These are phyloP conservation scores for Malurus splendens DNA, from an alignment of 2,797 vertebrate species.

Conservation along the genomic window DNA sequence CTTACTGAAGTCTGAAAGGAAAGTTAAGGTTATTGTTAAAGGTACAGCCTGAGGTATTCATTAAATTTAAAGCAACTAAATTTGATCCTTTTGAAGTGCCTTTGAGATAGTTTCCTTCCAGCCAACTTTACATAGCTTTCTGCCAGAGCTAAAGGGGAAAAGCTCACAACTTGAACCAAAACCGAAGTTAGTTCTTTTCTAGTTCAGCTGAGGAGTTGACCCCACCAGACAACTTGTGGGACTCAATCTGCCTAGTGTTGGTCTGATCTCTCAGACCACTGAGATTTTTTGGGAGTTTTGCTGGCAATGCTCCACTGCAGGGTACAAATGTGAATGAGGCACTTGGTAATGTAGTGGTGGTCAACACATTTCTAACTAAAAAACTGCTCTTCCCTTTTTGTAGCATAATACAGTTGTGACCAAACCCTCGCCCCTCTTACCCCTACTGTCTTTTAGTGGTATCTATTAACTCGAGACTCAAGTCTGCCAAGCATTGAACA, in stretches of 20 bases:
- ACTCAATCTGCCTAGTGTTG: background rate
- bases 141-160: conserved; percentile 1
- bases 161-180: conserved; percentile 11
- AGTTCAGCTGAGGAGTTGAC: background rate
- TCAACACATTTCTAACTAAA: conserved; percentile 26
- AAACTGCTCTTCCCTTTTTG: conserved; percentile 8
- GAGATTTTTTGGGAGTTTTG: background rate
- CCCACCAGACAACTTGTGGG: background rate
- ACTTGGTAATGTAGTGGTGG: background rate
- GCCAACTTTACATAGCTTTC: conserved; percentile 4
- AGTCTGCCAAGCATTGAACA: background rate
- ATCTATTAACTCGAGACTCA: background rate
- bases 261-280: background rate
- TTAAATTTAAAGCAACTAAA: background rate
- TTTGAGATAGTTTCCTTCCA: conserved; percentile 36
- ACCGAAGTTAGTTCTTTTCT: background rate
- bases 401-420: conserved; percentile 18
- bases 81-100: conserved; percentile 47
- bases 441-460: background rate
- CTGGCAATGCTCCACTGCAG: background rate
- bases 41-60: background rate
- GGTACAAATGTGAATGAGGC: background rate
- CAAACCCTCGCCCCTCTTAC: background rate
- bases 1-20: background rate
- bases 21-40: background rate